A percentile compares a stretch with the other conserved stretches of the same genome.
Conservation (phyloP, 2,113 vertebrate species). For the Arothron firmamentum region DNA sequence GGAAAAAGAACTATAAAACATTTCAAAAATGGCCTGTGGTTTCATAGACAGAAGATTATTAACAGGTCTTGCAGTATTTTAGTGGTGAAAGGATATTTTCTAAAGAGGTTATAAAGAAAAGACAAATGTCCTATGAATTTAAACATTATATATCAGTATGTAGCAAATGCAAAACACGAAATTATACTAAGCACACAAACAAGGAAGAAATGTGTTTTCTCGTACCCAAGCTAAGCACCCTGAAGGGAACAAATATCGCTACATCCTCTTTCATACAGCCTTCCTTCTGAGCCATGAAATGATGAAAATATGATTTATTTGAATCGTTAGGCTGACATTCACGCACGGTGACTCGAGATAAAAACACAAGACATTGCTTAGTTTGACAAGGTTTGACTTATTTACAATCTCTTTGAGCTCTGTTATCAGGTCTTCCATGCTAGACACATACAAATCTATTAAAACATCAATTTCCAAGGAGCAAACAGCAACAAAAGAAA, state of each 20-base stretch:
- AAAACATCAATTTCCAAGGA: slow-evolving; percentile 1
- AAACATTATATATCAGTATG: background rate
- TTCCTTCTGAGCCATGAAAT: background rate
- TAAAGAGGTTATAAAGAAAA: too few species aligned
- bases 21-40: background rate
- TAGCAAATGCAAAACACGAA: too few species aligned
- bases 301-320: background rate
- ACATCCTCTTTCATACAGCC: background rate
- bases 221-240: background rate
- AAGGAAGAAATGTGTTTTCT: too few species aligned
- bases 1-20: background rate
- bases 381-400: slow-evolving; percentile 6
- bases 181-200: too few species aligned
- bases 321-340: background rate
- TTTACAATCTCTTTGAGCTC: background rate
- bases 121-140: too few species aligned
- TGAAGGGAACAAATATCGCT: background rate
- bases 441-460: background rate
- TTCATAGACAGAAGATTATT: too few species aligned
- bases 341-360: background rate
- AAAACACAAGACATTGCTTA: background rate
- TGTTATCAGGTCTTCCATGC: background rate
- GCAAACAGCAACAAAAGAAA: slow-evolving; percentile 1
- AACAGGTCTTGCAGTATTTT: too few species aligned
- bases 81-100: too few species aligned